A percentile compares a stretch with the other conserved stretches of the same genome.
phyloP scores from a whole-genome alignment of 2,797 vertebrate genomes.

The Falco columbarius region DNA sequence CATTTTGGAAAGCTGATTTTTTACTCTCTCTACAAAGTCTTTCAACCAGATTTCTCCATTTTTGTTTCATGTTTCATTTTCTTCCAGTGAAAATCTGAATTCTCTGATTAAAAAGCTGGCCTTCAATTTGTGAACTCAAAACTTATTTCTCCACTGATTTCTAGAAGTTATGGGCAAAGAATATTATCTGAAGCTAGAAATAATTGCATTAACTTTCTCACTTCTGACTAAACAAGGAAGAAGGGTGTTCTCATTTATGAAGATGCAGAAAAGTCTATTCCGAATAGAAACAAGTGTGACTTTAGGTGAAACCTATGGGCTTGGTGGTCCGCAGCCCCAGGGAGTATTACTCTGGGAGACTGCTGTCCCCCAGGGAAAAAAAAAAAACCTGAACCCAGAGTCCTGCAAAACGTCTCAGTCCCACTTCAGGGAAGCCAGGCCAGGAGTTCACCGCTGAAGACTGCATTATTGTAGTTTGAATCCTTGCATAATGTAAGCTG shows the following conservation, averaged over 20 bases:
- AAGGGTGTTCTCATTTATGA: not conserved
- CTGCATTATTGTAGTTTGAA: not conserved
- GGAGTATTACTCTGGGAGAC: not conserved
- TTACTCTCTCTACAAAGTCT: not conserved
- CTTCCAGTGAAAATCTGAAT: not conserved
- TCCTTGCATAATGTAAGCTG: not conserved
- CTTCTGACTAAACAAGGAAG: not conserved
- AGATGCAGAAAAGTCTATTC: not conserved
- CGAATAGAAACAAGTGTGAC: not conserved
- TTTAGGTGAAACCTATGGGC: not conserved
- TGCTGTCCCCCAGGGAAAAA: rapidly evolving
- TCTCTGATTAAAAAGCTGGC: not conserved
- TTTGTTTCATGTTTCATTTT: not conserved
- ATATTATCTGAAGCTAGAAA: not conserved
- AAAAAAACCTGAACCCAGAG: not conserved
- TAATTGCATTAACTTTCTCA: not conserved
- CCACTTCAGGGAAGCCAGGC: not conserved
- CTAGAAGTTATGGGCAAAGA: not conserved
- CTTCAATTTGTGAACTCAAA: not conserved
- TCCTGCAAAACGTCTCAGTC: not conserved
- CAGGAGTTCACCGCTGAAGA: not conserved
- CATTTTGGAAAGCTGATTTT: not conserved
- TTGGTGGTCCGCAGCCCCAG: not conserved
- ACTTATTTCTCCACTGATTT: not conserved
- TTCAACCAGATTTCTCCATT: not conserved